Evolutionary conservation across 2,113 vertebrate species (phyloP).

Genomic region (Pachypanchax playfairii): DNA sequence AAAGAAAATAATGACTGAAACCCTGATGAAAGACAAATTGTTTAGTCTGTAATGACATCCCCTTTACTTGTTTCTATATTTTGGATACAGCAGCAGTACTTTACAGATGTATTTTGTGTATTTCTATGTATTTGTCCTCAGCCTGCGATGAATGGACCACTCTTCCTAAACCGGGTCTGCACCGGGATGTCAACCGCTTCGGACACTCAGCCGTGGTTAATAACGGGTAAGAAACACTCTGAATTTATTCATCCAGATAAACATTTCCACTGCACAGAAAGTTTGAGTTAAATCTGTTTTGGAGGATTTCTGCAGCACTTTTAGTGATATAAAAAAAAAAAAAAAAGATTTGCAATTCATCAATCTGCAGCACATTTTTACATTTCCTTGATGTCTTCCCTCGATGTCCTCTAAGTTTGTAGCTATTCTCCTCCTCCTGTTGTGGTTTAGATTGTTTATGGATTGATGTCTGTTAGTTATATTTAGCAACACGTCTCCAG

Average conservation of each 20-base stretch:
- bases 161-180: slow-evolving; percentile 84
- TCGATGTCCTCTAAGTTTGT: slow-evolving; percentile 10
- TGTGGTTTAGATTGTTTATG: slow-evolving; percentile 17
- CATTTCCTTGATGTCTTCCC: slow-evolving; percentile 18
- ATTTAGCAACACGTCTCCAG: slow-evolving; percentile 35
- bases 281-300: too few relatives aligned
- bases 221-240: slow-evolving; percentile 80
- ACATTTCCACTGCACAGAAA: too few relatives aligned
- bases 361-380: background rate
- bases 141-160: slow-evolving; percentile 88
- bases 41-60: too few relatives aligned
- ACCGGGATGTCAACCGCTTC: slow-evolving; percentile 87
- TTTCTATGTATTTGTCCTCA: slow-evolving; percentile 46
- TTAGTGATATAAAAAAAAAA: background rate
- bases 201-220: slow-evolving; percentile 86
- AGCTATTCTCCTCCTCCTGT: background rate
- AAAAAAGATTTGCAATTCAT: background rate
- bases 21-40: too few relatives aligned
- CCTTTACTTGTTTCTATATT: background rate
- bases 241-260: background rate
- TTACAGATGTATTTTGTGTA: background rate
- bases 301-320: background rate
- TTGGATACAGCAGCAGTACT: too few relatives aligned
- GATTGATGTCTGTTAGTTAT: slow-evolving; percentile 32
- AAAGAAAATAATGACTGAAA: too few relatives aligned